Evolutionary conservation across 2,113 vertebrate species (phyloP).

Genomic region (Pelobates fuscus): DNA sequence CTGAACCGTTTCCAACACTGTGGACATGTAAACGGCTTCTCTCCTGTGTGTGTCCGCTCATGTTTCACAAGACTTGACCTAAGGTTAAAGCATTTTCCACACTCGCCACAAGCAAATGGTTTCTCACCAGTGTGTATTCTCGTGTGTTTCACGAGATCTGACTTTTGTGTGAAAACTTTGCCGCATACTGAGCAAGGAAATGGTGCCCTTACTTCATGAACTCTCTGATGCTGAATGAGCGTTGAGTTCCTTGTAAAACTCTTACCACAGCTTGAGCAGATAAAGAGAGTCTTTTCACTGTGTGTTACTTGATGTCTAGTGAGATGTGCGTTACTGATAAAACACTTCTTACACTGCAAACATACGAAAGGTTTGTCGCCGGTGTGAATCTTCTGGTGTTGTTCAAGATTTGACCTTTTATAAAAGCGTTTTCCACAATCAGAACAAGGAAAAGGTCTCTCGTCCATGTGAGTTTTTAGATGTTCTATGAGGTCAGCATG

Average conservation of each 20-base stretch:
- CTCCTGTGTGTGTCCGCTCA: constrained; percentile 53
- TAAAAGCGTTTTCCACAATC: not conserved
- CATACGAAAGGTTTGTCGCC: not conserved
- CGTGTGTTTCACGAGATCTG: not conserved
- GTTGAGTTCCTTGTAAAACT: not conserved
- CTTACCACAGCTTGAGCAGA: not conserved
- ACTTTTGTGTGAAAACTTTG: not conserved
- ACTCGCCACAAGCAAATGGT: constrained; percentile 53
- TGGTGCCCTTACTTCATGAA: not conserved
- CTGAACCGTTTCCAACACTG: constrained; percentile 58
- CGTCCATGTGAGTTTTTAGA: not conserved
- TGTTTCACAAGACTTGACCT: constrained; percentile 57
- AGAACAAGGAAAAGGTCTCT: not conserved
- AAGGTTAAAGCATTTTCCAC: constrained; percentile 58
- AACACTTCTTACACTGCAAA: not conserved
- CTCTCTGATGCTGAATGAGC: not conserved
- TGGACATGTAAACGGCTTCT: constrained; percentile 55
- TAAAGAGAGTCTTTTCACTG: not conserved
- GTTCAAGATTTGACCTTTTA: not conserved
- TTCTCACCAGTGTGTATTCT: constrained; percentile 45
- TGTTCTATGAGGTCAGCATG: no score
- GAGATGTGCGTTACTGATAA: not conserved
- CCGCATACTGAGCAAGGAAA: not conserved
- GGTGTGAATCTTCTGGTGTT: not conserved
- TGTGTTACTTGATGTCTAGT: not conserved